These are phyloP conservation scores for Excalfactoria chinensis DNA, from an alignment of 2,113 vertebrate species.

Conservation along the genomic window DNA sequence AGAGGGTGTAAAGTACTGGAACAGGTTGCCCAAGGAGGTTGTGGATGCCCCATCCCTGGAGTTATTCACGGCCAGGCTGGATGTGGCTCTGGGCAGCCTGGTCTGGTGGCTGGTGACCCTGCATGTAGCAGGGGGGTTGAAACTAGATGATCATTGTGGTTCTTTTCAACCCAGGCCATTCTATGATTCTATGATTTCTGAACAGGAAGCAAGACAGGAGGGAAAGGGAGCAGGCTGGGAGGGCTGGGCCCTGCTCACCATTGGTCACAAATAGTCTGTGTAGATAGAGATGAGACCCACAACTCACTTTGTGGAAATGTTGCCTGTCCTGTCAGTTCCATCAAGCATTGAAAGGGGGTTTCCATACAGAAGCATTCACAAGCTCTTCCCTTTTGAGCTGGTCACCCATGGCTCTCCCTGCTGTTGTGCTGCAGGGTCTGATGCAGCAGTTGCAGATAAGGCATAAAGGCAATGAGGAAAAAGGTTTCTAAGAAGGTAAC, in stretches of 20 bases:
- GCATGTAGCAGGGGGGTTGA: too few relatives aligned
- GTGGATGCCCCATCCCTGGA: too few relatives aligned
- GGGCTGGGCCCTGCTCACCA: background rate
- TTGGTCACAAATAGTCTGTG: background rate
- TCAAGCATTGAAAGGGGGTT: background rate
- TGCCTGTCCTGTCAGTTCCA: background rate
- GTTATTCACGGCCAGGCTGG: too few relatives aligned
- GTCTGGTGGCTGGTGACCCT: too few relatives aligned
- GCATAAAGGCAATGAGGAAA: background rate
- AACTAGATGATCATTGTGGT: too few relatives aligned
- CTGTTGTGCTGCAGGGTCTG: background rate
- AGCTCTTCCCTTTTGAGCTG: background rate
- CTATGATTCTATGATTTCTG: background rate
- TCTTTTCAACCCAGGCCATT: too few relatives aligned
- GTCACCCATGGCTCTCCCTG: background rate
- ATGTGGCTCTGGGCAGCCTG: too few relatives aligned
- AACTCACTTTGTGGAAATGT: background rate
- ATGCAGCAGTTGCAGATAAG: rapidly evolving
- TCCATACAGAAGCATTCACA: background rate
- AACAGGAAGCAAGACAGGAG: background rate
- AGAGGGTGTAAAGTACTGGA: too few relatives aligned
- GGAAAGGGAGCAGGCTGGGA: background rate
- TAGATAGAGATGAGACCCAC: background rate
- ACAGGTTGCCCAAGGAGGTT: too few relatives aligned
- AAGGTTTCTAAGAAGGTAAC: background rate